These are phyloP conservation scores for Cyprinodon tularosa DNA, from an alignment of 2,113 vertebrate genomes.

Conservation along the genomic window DNA sequence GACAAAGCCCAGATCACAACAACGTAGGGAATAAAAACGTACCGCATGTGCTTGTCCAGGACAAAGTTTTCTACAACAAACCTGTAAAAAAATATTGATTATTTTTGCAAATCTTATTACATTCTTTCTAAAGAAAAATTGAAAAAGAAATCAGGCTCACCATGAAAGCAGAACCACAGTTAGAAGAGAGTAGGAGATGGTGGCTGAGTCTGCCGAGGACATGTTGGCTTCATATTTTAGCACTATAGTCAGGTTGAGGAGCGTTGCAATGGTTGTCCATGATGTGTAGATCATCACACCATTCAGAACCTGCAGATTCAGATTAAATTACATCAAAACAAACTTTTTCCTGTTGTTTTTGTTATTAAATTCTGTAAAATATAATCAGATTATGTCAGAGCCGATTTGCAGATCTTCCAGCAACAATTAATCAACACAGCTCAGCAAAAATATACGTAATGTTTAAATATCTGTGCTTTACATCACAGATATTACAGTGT, in stretches of 20 bases:
- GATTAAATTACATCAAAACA: background rate
- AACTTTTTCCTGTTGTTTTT: background rate
- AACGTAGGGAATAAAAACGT: constrained; percentile 57
- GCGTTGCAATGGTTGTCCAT: constrained; percentile 84
- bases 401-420: too few relatives aligned
- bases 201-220: constrained; percentile 66
- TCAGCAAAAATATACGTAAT: too few relatives aligned
- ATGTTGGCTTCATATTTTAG: constrained; percentile 75
- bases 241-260: constrained; percentile 84
- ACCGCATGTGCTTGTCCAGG: constrained; percentile 63
- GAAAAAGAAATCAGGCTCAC: constrained; percentile 57
- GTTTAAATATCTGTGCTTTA: too few relatives aligned
- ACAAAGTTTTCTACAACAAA: constrained; percentile 65
- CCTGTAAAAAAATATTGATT: constrained; percentile 28
- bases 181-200: constrained; percentile 79
- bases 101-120: too few relatives aligned
- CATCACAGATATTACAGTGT: too few relatives aligned
- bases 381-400: background rate
- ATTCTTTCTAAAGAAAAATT: too few relatives aligned
- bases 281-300: constrained; percentile 82
- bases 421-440: too few relatives aligned
- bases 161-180: constrained; percentile 72
- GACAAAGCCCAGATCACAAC: constrained; percentile 67
- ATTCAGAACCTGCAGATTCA: constrained; percentile 83
- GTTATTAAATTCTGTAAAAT: background rate